A percentile compares a stretch with the other conserved stretches of the same genome.
Conservation (phyloP, 2,888 invertebrate genomes). For the Aphrophora alni region DNA sequence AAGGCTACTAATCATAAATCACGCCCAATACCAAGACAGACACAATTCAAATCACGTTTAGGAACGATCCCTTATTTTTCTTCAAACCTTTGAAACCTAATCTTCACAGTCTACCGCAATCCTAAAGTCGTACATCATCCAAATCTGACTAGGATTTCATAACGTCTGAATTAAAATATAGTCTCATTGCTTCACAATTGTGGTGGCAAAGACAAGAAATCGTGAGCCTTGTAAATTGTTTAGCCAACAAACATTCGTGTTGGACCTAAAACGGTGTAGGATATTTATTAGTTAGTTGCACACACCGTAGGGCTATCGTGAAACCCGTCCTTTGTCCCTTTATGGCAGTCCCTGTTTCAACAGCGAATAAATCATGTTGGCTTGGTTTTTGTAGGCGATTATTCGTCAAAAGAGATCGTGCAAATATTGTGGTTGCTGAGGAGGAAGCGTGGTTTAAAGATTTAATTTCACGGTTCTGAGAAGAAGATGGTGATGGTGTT, state of each 20-base stretch:
- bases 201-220: neutral
- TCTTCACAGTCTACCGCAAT: neutral
- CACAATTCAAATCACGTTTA: no score
- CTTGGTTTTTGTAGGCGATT: neutral
- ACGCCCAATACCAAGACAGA: no score
- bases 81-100: no score
- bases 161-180: neutral
- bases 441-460: no score
- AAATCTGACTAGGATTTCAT: neutral
- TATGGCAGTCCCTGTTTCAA: neutral
- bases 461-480: no score
- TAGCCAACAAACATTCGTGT: neutral
- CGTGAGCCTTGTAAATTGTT: neutral
- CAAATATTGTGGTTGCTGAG: no score
- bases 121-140: neutral
- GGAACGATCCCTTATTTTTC: no score
- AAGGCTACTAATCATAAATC: no score
- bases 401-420: no score
- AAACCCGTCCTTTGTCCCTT: neutral
- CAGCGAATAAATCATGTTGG: neutral
- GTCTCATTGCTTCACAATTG: neutral
- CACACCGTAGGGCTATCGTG: neutral
- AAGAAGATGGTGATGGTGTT: no score
- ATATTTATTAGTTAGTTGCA: neutral
- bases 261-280: no score